Evolutionary conservation across 1,140 invertebrate species (phyloP), one percentile per base, ranked within the genome.

Genomic region (Stegodyphus dumicola): DNA sequence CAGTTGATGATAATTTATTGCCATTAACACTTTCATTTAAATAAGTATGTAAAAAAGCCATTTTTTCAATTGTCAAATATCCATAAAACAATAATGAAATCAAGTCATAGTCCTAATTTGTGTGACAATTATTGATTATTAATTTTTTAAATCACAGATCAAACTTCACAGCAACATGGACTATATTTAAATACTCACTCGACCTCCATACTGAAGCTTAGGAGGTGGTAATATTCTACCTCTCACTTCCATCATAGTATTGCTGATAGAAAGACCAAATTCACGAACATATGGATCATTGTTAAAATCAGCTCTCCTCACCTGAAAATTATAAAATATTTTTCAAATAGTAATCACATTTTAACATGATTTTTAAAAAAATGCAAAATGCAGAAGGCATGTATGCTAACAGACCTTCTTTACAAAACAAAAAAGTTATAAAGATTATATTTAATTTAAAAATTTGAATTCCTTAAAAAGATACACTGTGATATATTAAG

Each of bases 211-310:
- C 90, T 99, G 98, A n/a, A 99, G 93, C 92, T 99, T 99, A 15
- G 99, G 99, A 75, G 98, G 97, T 71, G 96, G 96, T 89, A 99
- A 91, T 18, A 99, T 97, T 49, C 99, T 94, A 18, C 99, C 98
- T 78, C 97, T 94, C 13, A 99, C 98, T 92, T 99, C 98, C 95
- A 99, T 99, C 98, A 99, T 99, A 88, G 94, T 96, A 89, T 98
- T 97, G 70, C 95, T 97, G 88, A 99, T 99, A 51, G 96, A 97
- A 85, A 99, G 92, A 65, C 98, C 98, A 91, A 99, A 99, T 91
- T 99, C 98, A 91, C 99, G 97, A 64, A 99, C 97, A 91, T 98
- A 99, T 3, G 97, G 95, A 90, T 99, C 99, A 89, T 97, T 98
- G 90, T 99, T 99, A 92, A 99, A 99, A 90, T 99, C 98, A 33